Evolutionary conservation across 2,888 invertebrate genomes (phyloP).

Genomic region (Metopia argyrocephala): DNA sequence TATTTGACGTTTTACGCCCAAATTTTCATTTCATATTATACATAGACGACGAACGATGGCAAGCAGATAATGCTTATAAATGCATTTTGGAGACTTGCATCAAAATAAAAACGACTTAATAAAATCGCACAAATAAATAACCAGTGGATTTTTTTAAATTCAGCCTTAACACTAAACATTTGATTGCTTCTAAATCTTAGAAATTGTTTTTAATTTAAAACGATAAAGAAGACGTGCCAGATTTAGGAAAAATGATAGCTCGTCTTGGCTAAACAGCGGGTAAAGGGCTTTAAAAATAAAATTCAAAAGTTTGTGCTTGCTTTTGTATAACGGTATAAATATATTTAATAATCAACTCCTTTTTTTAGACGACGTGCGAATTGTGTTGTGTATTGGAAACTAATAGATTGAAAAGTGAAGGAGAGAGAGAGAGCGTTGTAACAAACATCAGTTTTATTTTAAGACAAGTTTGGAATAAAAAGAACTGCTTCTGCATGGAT

Average conservation of each 20-base stretch:
- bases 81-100: constrained; percentile 30
- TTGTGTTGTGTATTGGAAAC: neutral
- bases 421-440: neutral
- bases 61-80: constrained; percentile 19
- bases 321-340: too few relatives aligned
- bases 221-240: too few relatives aligned
- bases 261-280: too few relatives aligned
- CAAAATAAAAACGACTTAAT: constrained; percentile 1
- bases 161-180: too few relatives aligned
- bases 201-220: too few relatives aligned
- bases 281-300: too few relatives aligned
- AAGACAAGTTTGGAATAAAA: neutral
- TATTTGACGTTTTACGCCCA: constrained; percentile 64
- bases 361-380: constrained; percentile 26
- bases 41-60: constrained; percentile 36
- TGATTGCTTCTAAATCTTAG: too few relatives aligned
- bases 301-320: too few relatives aligned
- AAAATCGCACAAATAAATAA: neutral
- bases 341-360: too few relatives aligned
- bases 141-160: too few relatives aligned
- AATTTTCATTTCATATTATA: constrained; percentile 52
- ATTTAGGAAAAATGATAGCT: too few relatives aligned
- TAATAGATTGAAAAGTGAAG: constrained; percentile 1
- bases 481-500: constrained; percentile 36
- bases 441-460: constrained; percentile 17